These are phyloP conservation scores for Scopus umbretta DNA, from an alignment of 2,113 vertebrate genomes.

Conservation along the genomic window DNA sequence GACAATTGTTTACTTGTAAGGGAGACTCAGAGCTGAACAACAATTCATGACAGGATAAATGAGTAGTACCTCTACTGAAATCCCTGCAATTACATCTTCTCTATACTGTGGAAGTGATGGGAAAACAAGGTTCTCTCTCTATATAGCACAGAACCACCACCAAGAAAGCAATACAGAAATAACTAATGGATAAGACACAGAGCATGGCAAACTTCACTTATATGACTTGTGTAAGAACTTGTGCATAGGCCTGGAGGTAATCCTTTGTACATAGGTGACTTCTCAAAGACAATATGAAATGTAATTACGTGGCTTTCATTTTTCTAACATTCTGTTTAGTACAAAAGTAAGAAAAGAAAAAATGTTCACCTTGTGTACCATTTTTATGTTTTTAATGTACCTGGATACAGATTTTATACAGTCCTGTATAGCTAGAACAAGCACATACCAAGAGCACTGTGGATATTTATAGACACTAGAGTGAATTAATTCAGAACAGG, in stretches of 20 bases:
- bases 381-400: background rate
- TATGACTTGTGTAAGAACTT: background rate
- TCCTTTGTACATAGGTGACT: background rate
- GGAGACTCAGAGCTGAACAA: background rate
- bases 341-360: background rate
- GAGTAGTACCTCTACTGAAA: background rate
- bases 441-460: background rate
- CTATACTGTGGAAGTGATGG: background rate
- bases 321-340: background rate
- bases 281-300: background rate
- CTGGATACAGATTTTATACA: background rate
- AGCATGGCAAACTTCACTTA: background rate
- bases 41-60: background rate
- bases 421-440: background rate
- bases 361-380: background rate
- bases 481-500: background rate
- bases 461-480: background rate
- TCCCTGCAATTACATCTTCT: background rate
- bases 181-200: background rate
- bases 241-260: background rate
- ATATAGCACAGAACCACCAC: background rate
- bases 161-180: background rate
- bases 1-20: background rate
- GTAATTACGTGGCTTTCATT: background rate
- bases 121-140: background rate